Evolutionary conservation across 2,888 invertebrate species (phyloP).

Genomic region (Digitonthophagus gazella): DNA sequence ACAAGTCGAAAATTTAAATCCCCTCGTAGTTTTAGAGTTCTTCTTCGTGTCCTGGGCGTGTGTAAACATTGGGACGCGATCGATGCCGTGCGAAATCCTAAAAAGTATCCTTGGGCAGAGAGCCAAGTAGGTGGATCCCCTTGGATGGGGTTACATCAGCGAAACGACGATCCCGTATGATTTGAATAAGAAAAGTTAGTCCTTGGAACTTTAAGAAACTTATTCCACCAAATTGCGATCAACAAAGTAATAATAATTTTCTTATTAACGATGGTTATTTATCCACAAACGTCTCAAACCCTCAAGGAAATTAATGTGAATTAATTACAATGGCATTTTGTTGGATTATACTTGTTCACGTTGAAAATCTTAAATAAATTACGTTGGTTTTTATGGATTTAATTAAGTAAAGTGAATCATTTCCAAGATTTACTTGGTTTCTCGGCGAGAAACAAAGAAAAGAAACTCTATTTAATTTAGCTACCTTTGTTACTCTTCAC

Average conservation of each 20-base stretch:
- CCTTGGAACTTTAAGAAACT: background rate
- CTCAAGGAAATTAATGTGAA: too few relatives aligned
- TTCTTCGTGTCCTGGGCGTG: background rate
- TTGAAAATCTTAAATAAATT: background rate
- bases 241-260: too few relatives aligned
- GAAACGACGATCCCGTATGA: background rate
- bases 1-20: background rate
- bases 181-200: background rate
- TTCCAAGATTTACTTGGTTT: background rate
- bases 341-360: too few relatives aligned
- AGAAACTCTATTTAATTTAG: background rate
- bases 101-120: constrained; percentile 1
- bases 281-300: too few relatives aligned
- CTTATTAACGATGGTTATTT: background rate
- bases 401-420: background rate
- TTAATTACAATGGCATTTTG: too few relatives aligned
- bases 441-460: background rate
- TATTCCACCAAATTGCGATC: too few relatives aligned
- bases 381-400: background rate
- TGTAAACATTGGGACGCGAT: constrained; percentile 2
- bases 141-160: background rate
- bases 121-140: constrained; percentile 12
- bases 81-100: constrained; percentile 9
- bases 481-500: background rate
- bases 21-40: background rate